Percentiles rank a stretch among this genome's conserved stretches.
phyloP scores from a whole-genome alignment of 2,888 invertebrate species.

The Fragum fragum region DNA sequence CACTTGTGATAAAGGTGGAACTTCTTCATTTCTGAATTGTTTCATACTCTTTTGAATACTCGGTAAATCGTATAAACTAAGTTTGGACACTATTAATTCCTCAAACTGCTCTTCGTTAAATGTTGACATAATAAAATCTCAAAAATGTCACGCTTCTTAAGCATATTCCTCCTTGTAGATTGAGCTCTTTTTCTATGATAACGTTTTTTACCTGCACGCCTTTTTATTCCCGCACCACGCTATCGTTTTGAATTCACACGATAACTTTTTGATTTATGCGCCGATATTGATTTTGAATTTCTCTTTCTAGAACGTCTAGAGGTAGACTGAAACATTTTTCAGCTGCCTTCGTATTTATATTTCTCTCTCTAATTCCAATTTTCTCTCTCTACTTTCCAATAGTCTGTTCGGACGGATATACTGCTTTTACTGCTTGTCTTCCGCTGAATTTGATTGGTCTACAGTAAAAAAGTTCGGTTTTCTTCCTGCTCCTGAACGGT shows the following conservation, averaged over 20 bases:
- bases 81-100: conserved; percentile 51
- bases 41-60: conserved; percentile 60
- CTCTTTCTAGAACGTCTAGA: conserved; percentile 23
- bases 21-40: conserved; percentile 52
- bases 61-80: conserved; percentile 57
- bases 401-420: conserved; percentile 36
- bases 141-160: conserved; percentile 38
- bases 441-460: conserved; percentile 9
- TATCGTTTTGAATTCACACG: conserved; percentile 8
- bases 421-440: conserved; percentile 35
- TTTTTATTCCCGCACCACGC: conserved; percentile 8
- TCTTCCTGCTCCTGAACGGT: conserved; percentile 38
- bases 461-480: conserved; percentile 21
- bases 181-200: background rate
- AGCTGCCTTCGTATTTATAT: conserved; percentile 31
- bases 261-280: conserved; percentile 13
- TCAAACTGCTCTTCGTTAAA: conserved; percentile 52
- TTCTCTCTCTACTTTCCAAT: conserved; percentile 34
- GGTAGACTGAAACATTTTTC: conserved; percentile 30
- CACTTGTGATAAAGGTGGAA: conserved; percentile 49
- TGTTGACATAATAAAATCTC: conserved; percentile 52
- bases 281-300: conserved; percentile 10
- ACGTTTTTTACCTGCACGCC: background rate
- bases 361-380: conserved; percentile 21
- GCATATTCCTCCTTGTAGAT: too few species aligned